Evolutionary conservation across 2,797 vertebrate species (phyloP), one percentile per base, ranked within the genome.

Genomic region (Myotis planiceps): DNA sequence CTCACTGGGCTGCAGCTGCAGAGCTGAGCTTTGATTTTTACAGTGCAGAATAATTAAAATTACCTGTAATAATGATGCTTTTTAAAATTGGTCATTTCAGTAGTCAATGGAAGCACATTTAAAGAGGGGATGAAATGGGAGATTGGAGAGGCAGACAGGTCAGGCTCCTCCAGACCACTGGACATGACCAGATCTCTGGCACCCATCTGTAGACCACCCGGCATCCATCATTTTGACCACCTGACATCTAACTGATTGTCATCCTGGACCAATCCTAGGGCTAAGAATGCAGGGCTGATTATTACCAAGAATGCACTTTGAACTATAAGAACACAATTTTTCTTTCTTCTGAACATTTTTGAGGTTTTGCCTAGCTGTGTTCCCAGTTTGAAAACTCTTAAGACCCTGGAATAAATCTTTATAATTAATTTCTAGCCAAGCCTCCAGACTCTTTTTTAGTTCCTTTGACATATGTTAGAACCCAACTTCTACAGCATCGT

Each of bases 21-120:
- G 68, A 81, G 32, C 78, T 60, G 91, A 32, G 39, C 53, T 84
- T 92, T 34, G 86, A 27, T 74, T 58, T 95, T 85, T n/a, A 66
- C 45, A 71, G 19, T 72, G 29, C 23, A 84, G 45, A 14, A 29
- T 75, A 58, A 79, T 78, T 69, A 72, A 82, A 92, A 82, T 81
- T 1, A 65, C 92, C 88, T 79, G 18, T 65, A 72, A 82, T 29
- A 55, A 65, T 86, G 60, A 29, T 93, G 32, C 25, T 39, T 74
- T 49, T 49, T 3, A 49, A 45, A 45, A 55, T 23, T 3, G 27
- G 55, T 32, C 29, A 34, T 87, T 84, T 89, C 19, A 34, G 47
- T 12, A 85, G 63, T 58, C n/a, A 87, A 0, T 79, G 7, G 69
- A 83, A 74, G 37, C 13, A 42, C 55, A 65, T 92, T 25, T 32